Evolutionary conservation across 2,888 invertebrate species (phyloP).

Genomic region (Bibio marci): DNA sequence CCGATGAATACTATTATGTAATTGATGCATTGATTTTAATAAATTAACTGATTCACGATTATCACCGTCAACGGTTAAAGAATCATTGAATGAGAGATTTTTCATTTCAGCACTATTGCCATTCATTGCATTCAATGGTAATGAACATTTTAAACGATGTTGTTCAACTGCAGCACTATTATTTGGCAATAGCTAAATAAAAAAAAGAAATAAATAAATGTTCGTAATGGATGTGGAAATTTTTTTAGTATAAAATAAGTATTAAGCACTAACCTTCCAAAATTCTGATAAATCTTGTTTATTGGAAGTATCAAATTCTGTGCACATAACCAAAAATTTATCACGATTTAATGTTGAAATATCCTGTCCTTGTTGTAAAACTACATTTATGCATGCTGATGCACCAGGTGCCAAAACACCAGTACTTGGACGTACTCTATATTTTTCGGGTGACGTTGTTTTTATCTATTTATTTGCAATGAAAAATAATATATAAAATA

Average conservation of each 20-base stretch:
- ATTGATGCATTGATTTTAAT: slow-evolving; percentile 18
- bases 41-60: slow-evolving; percentile 7
- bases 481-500: too few relatives aligned
- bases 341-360: slow-evolving; percentile 53
- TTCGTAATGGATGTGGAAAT: neutral
- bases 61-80: slow-evolving; percentile 18
- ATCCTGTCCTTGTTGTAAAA: slow-evolving; percentile 51
- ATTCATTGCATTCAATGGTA: slow-evolving; percentile 19
- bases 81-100: slow-evolving; percentile 16
- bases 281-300: slow-evolving; percentile 48
- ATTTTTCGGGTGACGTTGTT: slow-evolving; percentile 91
- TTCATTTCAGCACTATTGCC: slow-evolving; percentile 10
- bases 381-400: slow-evolving; percentile 47
- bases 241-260: too few relatives aligned
- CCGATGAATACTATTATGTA: slow-evolving; percentile 24
- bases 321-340: slow-evolving; percentile 77
- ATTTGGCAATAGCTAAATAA: slow-evolving; percentile 21
- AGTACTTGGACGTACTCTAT: slow-evolving; percentile 76
- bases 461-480: too few relatives aligned
- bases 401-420: slow-evolving; percentile 53
- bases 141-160: slow-evolving; percentile 48
- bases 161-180: slow-evolving; percentile 42
- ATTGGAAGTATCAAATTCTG: slow-evolving; percentile 42
- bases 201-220: neutral
- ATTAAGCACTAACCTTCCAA: slow-evolving; percentile 41